Percentiles rank a stretch among this genome's conserved stretches.
Evolutionary conservation across 2,797 vertebrate genomes (phyloP).

Genomic region (Holocentrus rufus): DNA sequence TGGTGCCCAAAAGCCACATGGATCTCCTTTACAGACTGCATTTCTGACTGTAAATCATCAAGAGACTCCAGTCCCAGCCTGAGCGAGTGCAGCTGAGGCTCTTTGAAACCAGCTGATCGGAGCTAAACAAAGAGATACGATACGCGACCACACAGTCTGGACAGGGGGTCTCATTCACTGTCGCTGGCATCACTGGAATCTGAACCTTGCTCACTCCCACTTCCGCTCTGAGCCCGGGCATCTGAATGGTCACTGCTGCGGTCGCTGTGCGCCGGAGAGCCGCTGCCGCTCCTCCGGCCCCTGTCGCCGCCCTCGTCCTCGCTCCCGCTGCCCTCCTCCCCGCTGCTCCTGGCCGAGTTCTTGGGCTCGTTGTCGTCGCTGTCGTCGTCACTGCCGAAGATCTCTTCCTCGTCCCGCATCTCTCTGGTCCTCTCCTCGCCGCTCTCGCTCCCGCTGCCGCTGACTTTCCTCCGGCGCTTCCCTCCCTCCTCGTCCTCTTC

Average conservation of each 20-base stretch:
- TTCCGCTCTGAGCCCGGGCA: slow-evolving; percentile 80
- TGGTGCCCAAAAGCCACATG: slow-evolving; percentile 22
- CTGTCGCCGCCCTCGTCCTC: slow-evolving; percentile 73
- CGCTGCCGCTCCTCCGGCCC: slow-evolving; percentile 80
- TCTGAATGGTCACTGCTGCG: slow-evolving; percentile 88
- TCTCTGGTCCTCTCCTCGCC: slow-evolving; percentile 84
- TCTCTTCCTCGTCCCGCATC: slow-evolving; percentile 91
- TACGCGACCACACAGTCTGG: background rate
- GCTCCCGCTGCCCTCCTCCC: slow-evolving; percentile 76
- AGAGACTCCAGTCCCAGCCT: slow-evolving; percentile 23
- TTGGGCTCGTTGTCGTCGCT: slow-evolving; percentile 82
- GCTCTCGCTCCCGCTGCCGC: slow-evolving; percentile 82
- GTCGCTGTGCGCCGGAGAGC: slow-evolving; percentile 84
- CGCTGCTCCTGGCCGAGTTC: slow-evolving; percentile 76
- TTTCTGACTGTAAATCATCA: slow-evolving; percentile 25
- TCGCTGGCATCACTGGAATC: slow-evolving; percentile 90
- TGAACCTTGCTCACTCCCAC: slow-evolving; percentile 84
- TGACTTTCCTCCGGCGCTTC: slow-evolving; percentile 72
- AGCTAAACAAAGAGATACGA: slow-evolving; percentile 23
- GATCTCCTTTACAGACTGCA: slow-evolving; percentile 7
- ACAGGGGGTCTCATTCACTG: slow-evolving; percentile 82
- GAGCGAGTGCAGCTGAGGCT: slow-evolving; percentile 3
- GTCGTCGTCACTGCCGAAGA: slow-evolving; percentile 90
- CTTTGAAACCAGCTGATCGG: slow-evolving; percentile 12
- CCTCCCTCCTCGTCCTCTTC: slow-evolving; percentile 72